Percentiles rank a stretch among this genome's conserved stretches.
Conservation (phyloP, 2,113 vertebrate species). For the Rhizomys pruinosus region DNA sequence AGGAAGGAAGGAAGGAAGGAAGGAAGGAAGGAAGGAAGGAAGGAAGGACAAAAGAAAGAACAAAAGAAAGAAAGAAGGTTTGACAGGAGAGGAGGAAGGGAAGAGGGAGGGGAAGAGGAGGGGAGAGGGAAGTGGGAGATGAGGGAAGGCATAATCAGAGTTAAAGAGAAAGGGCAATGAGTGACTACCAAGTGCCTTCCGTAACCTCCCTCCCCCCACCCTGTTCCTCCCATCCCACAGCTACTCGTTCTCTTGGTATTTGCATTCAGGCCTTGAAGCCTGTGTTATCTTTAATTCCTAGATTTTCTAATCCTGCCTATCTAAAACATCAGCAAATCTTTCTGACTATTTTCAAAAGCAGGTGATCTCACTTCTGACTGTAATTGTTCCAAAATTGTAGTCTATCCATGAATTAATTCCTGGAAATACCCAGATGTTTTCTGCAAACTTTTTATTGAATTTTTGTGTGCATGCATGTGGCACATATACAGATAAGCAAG, state of each 20-base stretch:
- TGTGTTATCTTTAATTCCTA: neutral
- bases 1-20: too few species aligned
- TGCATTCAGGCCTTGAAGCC: too few species aligned
- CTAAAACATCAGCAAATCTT: conserved; percentile 10
- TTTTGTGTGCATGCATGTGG: too few species aligned
- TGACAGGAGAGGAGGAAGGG: neutral
- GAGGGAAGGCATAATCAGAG: neutral
- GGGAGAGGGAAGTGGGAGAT: too few species aligned
- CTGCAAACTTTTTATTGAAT: too few species aligned
- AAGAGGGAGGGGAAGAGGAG: neutral
- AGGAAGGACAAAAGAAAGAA: neutral
- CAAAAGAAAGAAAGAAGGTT: neutral
- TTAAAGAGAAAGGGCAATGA: neutral
- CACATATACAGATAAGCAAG: too few species aligned
- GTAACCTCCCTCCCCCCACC: too few species aligned
- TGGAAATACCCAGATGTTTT: neutral
- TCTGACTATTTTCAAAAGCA: neutral
- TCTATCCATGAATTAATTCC: neutral
- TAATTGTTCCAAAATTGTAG: neutral
- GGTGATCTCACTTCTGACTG: neutral
- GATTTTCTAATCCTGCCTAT: neutral
- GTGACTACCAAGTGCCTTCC: too few species aligned
- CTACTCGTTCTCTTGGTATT: neutral
- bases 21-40: neutral
- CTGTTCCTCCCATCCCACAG: neutral